Evolutionary conservation across 1,140 invertebrate species (phyloP), one percentile per base, ranked within the genome.

Genomic region (Oedothorax gibbosus): DNA sequence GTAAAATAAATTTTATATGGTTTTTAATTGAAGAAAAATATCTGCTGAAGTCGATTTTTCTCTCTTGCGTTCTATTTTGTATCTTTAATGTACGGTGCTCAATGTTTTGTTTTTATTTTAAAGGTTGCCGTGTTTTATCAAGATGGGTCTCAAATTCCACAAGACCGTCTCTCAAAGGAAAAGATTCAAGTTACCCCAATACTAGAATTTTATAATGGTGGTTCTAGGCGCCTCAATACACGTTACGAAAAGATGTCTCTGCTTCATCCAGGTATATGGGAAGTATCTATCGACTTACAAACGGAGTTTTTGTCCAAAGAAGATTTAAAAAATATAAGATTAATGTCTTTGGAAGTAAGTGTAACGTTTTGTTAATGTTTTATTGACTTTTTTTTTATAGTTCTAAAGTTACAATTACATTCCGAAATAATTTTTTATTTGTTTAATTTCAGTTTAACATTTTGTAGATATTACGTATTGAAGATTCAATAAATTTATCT

Each of bases 121-220:
- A 15, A 86, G 85, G 78, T 96, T n/a, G 93, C 93, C 0, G 93
- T 95, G 2, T 95, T 94, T 2, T 95, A 93, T 88, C 94, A 95
- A 86, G 95, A 96, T 88, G 94, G 94, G 7, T 96, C 95, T 0
- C 92, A 92, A 0, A 88, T 96, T 0, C 89, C 92, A 56, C 71
- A 88, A 0, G 89, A 92, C 51, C 91, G 93, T 15, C 85, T 95
- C 2, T 82, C 87, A 91, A 5, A 92, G 90, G 84, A 91, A 93
- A 10, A 92, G 92, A 65, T 90, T 7, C 79, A 88, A 62, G 78
- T 91, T 12, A 87, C 88, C 21, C 86, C 90, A 1, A 89, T 88
- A 76, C 86, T 91, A 49, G 85, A 88, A 35, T 92, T 92, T 87
- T 88, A 91, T 69, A 90, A 87, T 56, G 92, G 92, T 10, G 93